Evolutionary conservation across 2,113 vertebrate genomes (phyloP), one percentile per base, ranked within the genome.

Genomic region (Fulmarus glacialis): DNA sequence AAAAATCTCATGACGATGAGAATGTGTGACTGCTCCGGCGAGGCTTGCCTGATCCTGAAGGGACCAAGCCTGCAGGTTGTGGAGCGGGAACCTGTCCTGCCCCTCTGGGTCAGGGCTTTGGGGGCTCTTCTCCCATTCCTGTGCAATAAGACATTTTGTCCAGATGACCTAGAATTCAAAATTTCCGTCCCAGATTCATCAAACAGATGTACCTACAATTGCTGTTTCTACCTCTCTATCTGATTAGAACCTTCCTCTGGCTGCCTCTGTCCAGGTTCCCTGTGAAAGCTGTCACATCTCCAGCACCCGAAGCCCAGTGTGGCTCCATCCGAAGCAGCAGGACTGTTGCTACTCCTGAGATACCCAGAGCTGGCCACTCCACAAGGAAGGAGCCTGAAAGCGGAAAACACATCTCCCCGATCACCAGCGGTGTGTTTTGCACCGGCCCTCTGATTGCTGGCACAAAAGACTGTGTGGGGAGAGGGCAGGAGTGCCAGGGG

Each of bases 381-480:
- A 18, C 7, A 27, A 12, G 32, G 12, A 19, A 8, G 34, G 27
- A 62, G 17, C 8, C 40, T 40, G 72, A n/a, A 50, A 55, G 55
- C 23, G 15, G 32, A 47, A 71, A 12, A 17, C 3, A 1, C 29
- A 8, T 29, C 16, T 48, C 43, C 43, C 17, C 3, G 0, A 0
- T 12, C 13, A 24, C 50, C 67, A 4, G 20, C n/a, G 22, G 3
- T 15, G 7, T 2, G 1, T 53, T 66, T 75, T 62, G 29, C 60
- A 62, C 12, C 12, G 62, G 18, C 42, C 26, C 34, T 50, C 7
- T 20, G 23, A 34, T 14, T 18, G 6, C 27, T 29, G 15, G 7
- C 48, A 23, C n/a, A 53, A 38, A 82, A 48, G 38, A 8, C 23
- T 2, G 40, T 2, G 27, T 34, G 10, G 12, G 32, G 7, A 60